These are phyloP conservation scores for Pristis pectinata DNA, from an alignment of 2,797 vertebrate species.

Conservation along the genomic window DNA sequence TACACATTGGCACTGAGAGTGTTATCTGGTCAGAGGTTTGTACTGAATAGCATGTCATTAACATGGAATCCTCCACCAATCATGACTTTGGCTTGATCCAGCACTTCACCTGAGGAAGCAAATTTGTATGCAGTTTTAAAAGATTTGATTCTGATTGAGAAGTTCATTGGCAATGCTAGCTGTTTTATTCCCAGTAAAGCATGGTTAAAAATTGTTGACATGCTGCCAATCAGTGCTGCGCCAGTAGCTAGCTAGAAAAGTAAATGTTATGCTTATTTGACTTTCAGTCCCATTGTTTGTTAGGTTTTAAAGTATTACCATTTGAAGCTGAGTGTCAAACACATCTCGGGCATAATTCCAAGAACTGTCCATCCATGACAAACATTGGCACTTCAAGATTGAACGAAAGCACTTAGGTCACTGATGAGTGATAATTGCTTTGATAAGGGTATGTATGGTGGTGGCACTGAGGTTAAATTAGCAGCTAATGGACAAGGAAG, in stretches of 20 bases:
- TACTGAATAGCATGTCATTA: neutral
- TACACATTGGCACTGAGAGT: neutral
- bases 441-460: neutral
- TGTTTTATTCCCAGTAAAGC: neutral
- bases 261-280: conserved; percentile 22
- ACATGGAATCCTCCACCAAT: neutral
- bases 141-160: neutral
- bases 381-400: conserved; percentile 11
- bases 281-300: conserved; percentile 15
- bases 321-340: conserved; percentile 4
- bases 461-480: too few species aligned
- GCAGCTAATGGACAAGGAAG: too few species aligned
- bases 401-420: neutral
- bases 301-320: conserved; percentile 7
- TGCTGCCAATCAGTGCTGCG: neutral
- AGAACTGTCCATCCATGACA: neutral
- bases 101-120: neutral
- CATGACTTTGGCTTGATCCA: neutral
- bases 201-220: neutral
- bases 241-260: neutral
- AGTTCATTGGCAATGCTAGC: neutral
- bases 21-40: neutral
- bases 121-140: neutral
- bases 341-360: neutral
- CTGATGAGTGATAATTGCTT: neutral